Conservation (phyloP, 2,888 invertebrate species). For the Ceramica pisi region DNA sequence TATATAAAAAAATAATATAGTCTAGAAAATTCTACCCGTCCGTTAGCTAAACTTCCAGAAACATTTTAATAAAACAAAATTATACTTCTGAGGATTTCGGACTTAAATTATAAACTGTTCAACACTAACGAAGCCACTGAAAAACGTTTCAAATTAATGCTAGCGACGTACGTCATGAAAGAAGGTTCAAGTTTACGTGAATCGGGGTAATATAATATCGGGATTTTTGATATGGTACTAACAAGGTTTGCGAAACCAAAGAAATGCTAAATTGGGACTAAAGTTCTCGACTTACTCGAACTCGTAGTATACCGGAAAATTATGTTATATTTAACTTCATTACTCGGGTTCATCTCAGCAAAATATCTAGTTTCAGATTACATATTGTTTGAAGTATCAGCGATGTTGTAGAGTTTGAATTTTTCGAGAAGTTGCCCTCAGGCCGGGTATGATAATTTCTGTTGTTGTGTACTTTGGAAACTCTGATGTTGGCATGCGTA, state of each 20-base stretch:
- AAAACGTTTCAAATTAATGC: slow-evolving; percentile 52
- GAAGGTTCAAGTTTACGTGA: slow-evolving; percentile 30
- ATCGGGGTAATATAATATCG: slow-evolving; percentile 60
- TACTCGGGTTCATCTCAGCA: slow-evolving; percentile 46
- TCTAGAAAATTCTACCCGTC: slow-evolving; percentile 23
- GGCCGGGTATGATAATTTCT: slow-evolving; percentile 51
- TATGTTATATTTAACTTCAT: slow-evolving; percentile 64
- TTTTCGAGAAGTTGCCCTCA: slow-evolving; percentile 37
- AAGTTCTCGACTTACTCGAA: slow-evolving; percentile 67
- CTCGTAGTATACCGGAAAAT: slow-evolving; percentile 57
- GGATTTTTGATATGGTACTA: slow-evolving; percentile 65
- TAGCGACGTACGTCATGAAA: slow-evolving; percentile 45
- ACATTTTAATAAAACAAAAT: slow-evolving; percentile 42
- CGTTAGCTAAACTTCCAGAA: slow-evolving; percentile 11
- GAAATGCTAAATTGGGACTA: slow-evolving; percentile 67
- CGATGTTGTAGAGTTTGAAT: slow-evolving; percentile 31
- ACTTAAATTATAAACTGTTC: slow-evolving; percentile 51
- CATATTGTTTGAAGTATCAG: slow-evolving; percentile 33
- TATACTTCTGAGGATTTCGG: slow-evolving; percentile 27
- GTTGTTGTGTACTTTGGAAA: slow-evolving; percentile 36
- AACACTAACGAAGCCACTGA: slow-evolving; percentile 59
- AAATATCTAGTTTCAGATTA: slow-evolving; percentile 60
- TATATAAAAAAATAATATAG: slow-evolving; percentile 5
- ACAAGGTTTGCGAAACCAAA: slow-evolving; percentile 68
- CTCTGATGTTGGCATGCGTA: slow-evolving; percentile 22